phyloP scores from a whole-genome alignment of 2,797 vertebrate species.

The Eulemur rubriventer region DNA sequence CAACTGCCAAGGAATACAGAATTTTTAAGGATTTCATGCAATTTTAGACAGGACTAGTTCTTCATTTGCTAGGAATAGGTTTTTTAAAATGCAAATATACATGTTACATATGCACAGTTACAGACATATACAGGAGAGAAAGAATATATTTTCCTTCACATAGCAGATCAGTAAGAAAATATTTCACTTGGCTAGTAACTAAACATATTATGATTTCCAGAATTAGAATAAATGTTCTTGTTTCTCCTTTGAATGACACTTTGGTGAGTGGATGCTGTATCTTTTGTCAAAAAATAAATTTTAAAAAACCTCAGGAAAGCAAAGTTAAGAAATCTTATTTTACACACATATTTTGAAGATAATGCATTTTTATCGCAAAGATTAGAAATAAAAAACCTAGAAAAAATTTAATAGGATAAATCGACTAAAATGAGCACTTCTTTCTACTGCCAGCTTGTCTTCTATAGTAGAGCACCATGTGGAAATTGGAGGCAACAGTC shows the following conservation, averaged over 20 bases:
- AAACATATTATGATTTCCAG: constrained; percentile 43
- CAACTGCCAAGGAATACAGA: background rate
- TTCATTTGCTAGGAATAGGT: background rate
- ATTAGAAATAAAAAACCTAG: constrained; percentile 45
- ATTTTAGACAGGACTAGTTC: background rate
- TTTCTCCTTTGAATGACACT: constrained; percentile 12
- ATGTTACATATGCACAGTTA: background rate
- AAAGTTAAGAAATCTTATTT: constrained; percentile 52
- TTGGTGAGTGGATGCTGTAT: background rate
- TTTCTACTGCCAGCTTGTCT: background rate
- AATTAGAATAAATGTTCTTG: constrained; percentile 41
- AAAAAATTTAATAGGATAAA: constrained; percentile 47
- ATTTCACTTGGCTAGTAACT: constrained; percentile 31
- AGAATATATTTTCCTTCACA: background rate
- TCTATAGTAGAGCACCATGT: background rate
- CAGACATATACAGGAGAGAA: background rate
- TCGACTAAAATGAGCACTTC: background rate
- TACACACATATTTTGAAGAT: background rate
- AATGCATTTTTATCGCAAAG: constrained; percentile 45
- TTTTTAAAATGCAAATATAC: constrained; percentile 13
- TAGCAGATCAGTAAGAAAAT: background rate
- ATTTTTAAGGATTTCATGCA: background rate
- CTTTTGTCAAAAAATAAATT: constrained; percentile 19
- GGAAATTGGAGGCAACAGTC: background rate
- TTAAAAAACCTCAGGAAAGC: background rate